Conservation (phyloP, 2,113 vertebrate species). For the Anthoscopus minutus region DNA sequence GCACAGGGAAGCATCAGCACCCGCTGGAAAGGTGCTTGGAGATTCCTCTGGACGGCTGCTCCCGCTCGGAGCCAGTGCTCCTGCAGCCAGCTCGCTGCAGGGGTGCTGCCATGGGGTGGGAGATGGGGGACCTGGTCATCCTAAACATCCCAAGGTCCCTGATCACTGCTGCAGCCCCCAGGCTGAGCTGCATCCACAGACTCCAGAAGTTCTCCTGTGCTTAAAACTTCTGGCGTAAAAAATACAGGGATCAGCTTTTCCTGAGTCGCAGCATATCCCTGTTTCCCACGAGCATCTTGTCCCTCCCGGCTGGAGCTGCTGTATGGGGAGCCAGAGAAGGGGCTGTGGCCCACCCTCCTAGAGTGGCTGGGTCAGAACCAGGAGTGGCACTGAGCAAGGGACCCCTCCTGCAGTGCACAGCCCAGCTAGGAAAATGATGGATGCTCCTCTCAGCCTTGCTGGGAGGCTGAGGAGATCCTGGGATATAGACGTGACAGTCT, state of each 20-base stretch:
- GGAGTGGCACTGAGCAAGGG: background rate
- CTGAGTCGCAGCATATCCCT: fast-evolving
- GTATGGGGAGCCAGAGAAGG: background rate
- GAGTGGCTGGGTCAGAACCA: background rate
- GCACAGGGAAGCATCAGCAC: background rate
- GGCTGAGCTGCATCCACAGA: fast-evolving
- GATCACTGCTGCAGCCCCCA: fast-evolving
- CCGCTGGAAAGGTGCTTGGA: background rate
- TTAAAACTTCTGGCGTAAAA: background rate
- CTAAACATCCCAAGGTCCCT: background rate
- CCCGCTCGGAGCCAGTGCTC: fast-evolving
- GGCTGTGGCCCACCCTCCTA: background rate
- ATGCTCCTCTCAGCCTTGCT: background rate
- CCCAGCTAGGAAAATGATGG: background rate
- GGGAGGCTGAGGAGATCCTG: background rate
- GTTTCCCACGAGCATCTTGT: fast-evolving
- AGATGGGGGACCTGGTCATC: background rate
- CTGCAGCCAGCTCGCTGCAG: fast-evolving
- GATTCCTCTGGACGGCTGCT: background rate
- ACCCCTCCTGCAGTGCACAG: background rate
- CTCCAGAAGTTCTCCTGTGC: background rate
- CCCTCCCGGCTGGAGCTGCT: background rate
- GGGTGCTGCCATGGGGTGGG: fast-evolving
- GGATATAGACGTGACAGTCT: background rate
- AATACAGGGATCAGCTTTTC: background rate